phyloP scores from a whole-genome alignment of 2,113 vertebrate species.

The Penelope pileata region DNA sequence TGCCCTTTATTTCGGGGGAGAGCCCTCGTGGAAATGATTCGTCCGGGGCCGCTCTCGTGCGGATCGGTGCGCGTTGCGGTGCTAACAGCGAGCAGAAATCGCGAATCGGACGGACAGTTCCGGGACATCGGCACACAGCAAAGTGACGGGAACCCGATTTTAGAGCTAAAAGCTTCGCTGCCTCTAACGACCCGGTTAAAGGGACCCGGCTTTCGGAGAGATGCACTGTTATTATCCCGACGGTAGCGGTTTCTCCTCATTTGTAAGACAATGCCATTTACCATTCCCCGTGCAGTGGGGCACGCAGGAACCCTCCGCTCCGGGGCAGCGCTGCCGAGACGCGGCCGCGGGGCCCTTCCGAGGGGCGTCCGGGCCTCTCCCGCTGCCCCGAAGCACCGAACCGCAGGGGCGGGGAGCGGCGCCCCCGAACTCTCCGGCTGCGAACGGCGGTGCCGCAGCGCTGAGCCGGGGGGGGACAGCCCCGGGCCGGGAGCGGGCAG shows the following conservation, averaged over 20 bases:
- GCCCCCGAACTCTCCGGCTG: background rate
- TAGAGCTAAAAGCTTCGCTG: background rate
- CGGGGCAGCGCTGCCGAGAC: too few species aligned
- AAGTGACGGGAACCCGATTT: conserved; percentile 20
- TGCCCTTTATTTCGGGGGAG: background rate
- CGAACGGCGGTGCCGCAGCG: background rate
- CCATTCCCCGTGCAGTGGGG: conserved; percentile 29
- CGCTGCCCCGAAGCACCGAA: too few species aligned
- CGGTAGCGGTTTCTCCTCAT: conserved; percentile 1
- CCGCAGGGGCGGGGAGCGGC: too few species aligned
- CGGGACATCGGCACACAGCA: background rate
- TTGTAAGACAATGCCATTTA: conserved; percentile 42
- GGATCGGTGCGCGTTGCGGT: background rate
- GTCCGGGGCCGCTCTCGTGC: background rate
- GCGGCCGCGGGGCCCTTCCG: background rate
- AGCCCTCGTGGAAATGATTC: background rate
- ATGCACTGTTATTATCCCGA: background rate
- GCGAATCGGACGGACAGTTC: background rate
- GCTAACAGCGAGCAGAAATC: background rate
- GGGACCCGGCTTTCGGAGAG: background rate
- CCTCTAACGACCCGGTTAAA: background rate
- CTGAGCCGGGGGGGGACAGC: rapidly evolving
- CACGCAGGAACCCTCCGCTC: background rate
- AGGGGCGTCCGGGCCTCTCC: too few species aligned
- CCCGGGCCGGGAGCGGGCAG: background rate